phyloP scores from a whole-genome alignment of 2,797 vertebrate genomes.

The Danionella dracula region DNA sequence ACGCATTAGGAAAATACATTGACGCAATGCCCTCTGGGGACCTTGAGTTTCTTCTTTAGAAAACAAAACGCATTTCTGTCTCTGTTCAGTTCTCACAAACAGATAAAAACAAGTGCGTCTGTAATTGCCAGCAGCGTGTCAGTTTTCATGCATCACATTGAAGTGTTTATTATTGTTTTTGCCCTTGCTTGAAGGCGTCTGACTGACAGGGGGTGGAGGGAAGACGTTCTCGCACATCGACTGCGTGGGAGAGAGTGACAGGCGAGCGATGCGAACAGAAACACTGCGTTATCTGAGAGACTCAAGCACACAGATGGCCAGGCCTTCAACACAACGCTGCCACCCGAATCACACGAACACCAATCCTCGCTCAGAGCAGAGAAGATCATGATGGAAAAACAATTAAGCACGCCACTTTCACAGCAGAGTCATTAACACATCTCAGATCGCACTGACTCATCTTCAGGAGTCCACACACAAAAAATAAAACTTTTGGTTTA shows the following conservation, averaged over 20 bases:
- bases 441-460: neutral
- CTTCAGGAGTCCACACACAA: neutral
- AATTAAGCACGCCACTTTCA: slow-evolving; percentile 12
- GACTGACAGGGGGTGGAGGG: slow-evolving; percentile 38
- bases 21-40: slow-evolving; percentile 7
- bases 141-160: slow-evolving; percentile 48
- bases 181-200: slow-evolving; percentile 61
- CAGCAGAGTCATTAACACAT: slow-evolving; percentile 2
- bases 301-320: slow-evolving; percentile 55
- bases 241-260: slow-evolving; percentile 43
- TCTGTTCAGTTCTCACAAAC: slow-evolving; percentile 55
- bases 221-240: slow-evolving; percentile 52
- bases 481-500: neutral
- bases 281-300: neutral
- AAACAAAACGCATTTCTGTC: slow-evolving; percentile 48
- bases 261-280: slow-evolving; percentile 10
- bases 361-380: slow-evolving; percentile 58
- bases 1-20: slow-evolving; percentile 32
- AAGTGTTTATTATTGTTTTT: slow-evolving; percentile 51
- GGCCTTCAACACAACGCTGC: slow-evolving; percentile 53
- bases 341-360: slow-evolving; percentile 52
- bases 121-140: slow-evolving; percentile 49
- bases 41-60: slow-evolving; percentile 30
- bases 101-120: slow-evolving; percentile 45
- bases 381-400: slow-evolving; percentile 49